Evolutionary conservation across 1,140 invertebrate genomes (phyloP), one percentile per base, ranked within the genome.

Genomic region (Eciton burchellii): DNA sequence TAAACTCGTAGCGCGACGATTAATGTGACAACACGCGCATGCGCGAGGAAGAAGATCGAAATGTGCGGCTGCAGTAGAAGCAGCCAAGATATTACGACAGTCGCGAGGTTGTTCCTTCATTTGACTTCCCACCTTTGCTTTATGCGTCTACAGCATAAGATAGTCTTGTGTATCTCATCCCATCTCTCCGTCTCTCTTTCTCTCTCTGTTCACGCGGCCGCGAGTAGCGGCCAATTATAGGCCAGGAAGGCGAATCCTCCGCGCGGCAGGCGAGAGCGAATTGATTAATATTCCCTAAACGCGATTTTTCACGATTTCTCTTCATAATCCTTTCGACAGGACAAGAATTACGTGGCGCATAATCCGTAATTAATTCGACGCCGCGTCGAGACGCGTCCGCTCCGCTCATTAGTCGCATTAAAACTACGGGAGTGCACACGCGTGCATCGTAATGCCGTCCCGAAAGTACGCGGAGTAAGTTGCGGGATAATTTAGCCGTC

Each of bases 401-500:
- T 70, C 52, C 71, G 35, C 82, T 73, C 68, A 52, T 83, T 81
- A 52, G 49, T 56, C 16, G 35, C 29, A 54, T 81, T 54, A 57
- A 73, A 68, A 73, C 52, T 52, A 60, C 24, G 16, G 24, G 6
- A 43, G 9, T 3, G 14, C 29, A 35, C 21, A n/a, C 9, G 26
- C 47, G 56, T 63, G 35, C 62, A 49, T 72, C 83, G 63, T 74
- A 45, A 79, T 79, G 47, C 70, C 81, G 47, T 6, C 35, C 54
- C 35, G 35, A 35, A 6, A 35, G 6, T 3, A 35, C 35, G 35
- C n/a, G 35, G 35, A 3, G 35, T 6, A 35, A 35, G 35, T 63
- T 16, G 43, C 73, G 88, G 35, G 89, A 90, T 91, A 91, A 89
- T 89, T 89, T 68, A 89, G 66, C 79, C 21, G 63, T 57, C 72